Evolutionary conservation across 2,888 invertebrate species (phyloP), one percentile per base, ranked within the genome.

Genomic region (Noctua pronuba): DNA sequence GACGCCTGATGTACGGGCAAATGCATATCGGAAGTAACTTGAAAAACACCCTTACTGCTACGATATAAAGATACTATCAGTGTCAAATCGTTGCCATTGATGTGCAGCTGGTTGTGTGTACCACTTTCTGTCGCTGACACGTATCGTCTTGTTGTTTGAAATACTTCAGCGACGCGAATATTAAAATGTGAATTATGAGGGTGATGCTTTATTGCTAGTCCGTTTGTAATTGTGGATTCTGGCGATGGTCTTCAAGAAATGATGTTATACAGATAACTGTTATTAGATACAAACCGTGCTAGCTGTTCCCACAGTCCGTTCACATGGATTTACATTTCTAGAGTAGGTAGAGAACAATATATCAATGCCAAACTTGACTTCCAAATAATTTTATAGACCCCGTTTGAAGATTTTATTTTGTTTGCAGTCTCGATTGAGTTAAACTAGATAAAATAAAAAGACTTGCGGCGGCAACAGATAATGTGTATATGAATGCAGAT

Each of bases 71-170:
- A 41, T 18, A 65, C 16, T 65, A 5, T 4, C 41, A 41, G n/a
- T 31, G 31, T 28, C 16, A 7, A 7, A 16, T 58, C 58, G 7
- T 60, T 21, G 31, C 16, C 4, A n/a, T 16, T 65, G n/a, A 65
- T n/a, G 41, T 65, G n/a, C 16, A 18, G 41, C 8, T 41, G 41
- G 16, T 2, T 65, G 65, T 41, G 8, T 18, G 68, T 72, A 58
- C 80, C 70, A 68, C 87, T 80, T 82, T 86, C 80, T 79, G 58
- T 28, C 3, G 52, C 67, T 44, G n/a, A 68, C 74, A 85, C 80
- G 75, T 75, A 68, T 31, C 55, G 74, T 38, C 82, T 79, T 88
- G 88, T 86, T 88, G 88, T 88, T 88, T 86, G 77, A 85, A 85
- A 86, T 88, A 88, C 84, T 84, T 75, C 64, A 52, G 62, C 81